phyloP scores from a whole-genome alignment of 92 coral and sea anemone species.

The Isaurus tuberculatus region DNA sequence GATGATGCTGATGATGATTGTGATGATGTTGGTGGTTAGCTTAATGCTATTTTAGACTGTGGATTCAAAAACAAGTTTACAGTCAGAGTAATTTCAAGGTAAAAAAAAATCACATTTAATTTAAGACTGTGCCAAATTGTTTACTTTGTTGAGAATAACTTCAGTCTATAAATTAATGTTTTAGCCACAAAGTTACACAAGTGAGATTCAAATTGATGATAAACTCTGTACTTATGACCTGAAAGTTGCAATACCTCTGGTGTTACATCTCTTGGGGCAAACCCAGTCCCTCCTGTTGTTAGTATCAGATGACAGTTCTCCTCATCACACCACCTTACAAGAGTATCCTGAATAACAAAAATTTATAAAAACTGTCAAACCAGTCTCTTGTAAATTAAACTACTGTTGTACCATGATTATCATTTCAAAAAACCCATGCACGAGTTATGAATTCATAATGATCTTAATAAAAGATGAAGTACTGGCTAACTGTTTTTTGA shows the following conservation, averaged over 20 bases:
- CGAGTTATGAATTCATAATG: no score
- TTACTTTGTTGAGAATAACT: no score
- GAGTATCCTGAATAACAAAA: conserved; percentile 58
- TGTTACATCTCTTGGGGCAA: conserved; percentile 96
- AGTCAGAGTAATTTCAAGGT: no score
- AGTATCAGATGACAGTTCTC: conserved; percentile 75
- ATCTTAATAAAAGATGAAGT: no score
- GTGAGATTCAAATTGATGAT: neutral
- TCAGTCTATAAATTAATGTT: no score
- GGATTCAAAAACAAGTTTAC: neutral
- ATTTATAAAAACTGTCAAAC: neutral
- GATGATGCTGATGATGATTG: neutral
- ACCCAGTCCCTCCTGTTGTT: conserved; percentile 98
- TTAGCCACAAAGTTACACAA: no score
- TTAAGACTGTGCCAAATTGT: no score
- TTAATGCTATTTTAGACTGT: neutral
- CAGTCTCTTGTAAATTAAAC: neutral
- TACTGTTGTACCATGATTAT: neutral
- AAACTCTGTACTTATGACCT: neutral
- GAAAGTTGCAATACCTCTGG: conserved; percentile 71
- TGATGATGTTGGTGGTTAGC: neutral
- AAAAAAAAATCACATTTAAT: no score
- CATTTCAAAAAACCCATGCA: no score
- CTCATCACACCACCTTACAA: conserved; percentile 85
- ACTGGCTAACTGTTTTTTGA: neutral